Percentiles rank a stretch among this genome's conserved stretches.
These are phyloP conservation scores for Drosophila glabriapex DNA, from an alignment of 2,888 invertebrate genomes.

Conservation along the genomic window DNA sequence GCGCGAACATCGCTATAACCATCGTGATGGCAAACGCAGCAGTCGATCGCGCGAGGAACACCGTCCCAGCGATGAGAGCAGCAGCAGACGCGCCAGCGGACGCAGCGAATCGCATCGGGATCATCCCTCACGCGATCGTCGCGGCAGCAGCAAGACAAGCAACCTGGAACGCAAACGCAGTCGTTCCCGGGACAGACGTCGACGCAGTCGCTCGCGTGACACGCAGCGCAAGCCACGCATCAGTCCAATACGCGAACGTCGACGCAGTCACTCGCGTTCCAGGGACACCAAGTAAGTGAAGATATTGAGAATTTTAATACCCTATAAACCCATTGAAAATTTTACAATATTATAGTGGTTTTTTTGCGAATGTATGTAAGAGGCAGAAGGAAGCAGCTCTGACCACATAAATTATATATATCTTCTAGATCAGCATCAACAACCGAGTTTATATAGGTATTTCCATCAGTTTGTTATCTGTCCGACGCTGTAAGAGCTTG, in stretches of 20 bases:
- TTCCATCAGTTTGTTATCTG: background rate
- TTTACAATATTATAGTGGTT: background rate
- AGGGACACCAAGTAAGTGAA: conserved; percentile 79
- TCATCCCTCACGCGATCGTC: conserved; percentile 80
- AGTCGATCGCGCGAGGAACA: conserved; percentile 69
- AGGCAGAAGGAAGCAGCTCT: background rate
- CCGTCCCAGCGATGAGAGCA: conserved; percentile 78
- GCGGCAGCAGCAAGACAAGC: conserved; percentile 57
- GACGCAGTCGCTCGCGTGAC: conserved; percentile 77
- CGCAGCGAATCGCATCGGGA: conserved; percentile 50
- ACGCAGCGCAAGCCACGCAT: conserved; percentile 64
- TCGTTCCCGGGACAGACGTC: conserved; percentile 64
- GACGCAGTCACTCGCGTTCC: conserved; percentile 77
- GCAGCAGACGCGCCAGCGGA: conserved; percentile 19
- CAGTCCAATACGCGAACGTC: conserved; percentile 80
- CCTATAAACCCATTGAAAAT: background rate
- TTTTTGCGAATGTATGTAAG: background rate
- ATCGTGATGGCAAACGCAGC: conserved; percentile 54
- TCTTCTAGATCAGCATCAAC: background rate
- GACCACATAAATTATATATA: background rate
- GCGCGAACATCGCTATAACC: conserved; percentile 69
- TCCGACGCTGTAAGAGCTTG: background rate
- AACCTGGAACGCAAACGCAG: conserved; percentile 69
- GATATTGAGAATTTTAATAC: background rate
- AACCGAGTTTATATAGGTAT: background rate